Base-by-base conservation (phyloP, 2,113 vertebrate genomes). In the Cynoglossus semilaevis region DNA sequence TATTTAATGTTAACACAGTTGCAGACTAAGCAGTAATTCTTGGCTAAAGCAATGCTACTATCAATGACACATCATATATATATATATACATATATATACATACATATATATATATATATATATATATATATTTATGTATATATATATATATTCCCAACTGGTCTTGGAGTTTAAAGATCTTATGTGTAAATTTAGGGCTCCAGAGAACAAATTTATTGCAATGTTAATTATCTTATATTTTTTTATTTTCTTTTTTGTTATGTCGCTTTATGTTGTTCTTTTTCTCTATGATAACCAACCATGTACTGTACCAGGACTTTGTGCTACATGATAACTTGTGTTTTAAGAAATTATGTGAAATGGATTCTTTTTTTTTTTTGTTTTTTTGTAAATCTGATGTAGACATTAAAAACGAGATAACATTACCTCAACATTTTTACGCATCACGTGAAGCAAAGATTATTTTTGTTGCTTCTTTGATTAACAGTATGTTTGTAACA, bases 171-270 rank as follows among this genome's bases (percentile, higher is more conserved):
- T 90, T 82, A 88, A 84, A 82, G 77, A 85, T 85, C 89, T 85
- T 81, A 85, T 90, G 79, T 91, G 90, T 92, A 91, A 87, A 92
- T 91, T 89, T 92, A 81, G 83, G 80, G 74, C 80, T 88, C 85
- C 84, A 88, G 85, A 89, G 85, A 88, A 90, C 82, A 88, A 89
- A 89, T 87, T 81, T 87, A 88, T 90, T 82, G 69, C 84, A 83
- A 81, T 89, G 79, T 89, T 82, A 79, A 73, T 85, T 85, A 79
- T 85, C 74, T 79, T 86, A 84, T 89, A 63, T 87, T 85, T 85
- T 86, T 83, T 78, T 87, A 74, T 40, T 76, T 78, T 29, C 22
- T 29, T 6, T n/a, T 82, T 80, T 40, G 54, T 78, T 58, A 40
- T 61, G 60, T 76, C 72, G 52, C 66, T 69, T 70, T 45, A 47